Percentiles rank a stretch among this genome's conserved stretches.
Evolutionary conservation across 2,888 invertebrate species (phyloP).

Genomic region (Stenichneumon culpator): DNA sequence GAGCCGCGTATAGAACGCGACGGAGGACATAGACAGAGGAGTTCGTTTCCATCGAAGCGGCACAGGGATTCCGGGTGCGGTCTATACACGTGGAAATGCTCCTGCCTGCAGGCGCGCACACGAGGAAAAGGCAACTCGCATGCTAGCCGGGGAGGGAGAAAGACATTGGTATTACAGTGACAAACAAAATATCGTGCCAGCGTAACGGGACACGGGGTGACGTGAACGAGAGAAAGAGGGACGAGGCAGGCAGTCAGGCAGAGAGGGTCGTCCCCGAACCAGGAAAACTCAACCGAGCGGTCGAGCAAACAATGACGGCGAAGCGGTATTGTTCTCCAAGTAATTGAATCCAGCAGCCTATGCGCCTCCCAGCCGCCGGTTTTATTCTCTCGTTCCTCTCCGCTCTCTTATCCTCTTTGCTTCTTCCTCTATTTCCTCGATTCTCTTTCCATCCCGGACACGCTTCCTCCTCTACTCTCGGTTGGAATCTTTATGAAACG

Average conservation of each 20-base stretch:
- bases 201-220: conserved; percentile 75
- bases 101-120: conserved; percentile 40
- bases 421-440: conserved; percentile 58
- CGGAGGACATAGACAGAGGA: conserved; percentile 41
- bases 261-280: conserved; percentile 75
- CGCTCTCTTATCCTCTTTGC: conserved; percentile 65
- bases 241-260: conserved; percentile 61
- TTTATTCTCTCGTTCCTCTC: conserved; percentile 71
- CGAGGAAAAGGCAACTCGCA: conserved; percentile 45
- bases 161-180: conserved; percentile 77
- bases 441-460: conserved; percentile 55
- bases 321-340: conserved; percentile 84
- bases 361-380: conserved; percentile 72
- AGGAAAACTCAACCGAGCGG: conserved; percentile 82
- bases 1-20: conserved; percentile 8
- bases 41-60: conserved; percentile 47
- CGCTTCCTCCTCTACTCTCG: conserved; percentile 50
- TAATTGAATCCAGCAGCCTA: conserved; percentile 82
- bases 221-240: conserved; percentile 59
- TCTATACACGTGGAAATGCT: conserved; percentile 61
- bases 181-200: conserved; percentile 82
- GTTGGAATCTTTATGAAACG: conserved; percentile 67
- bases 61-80: conserved; percentile 55
- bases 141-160: conserved; percentile 42
- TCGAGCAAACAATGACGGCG: conserved; percentile 83